phyloP scores from a whole-genome alignment of 1,140 invertebrate species.

The Pachyrhynchus sulphureomaculatus region DNA sequence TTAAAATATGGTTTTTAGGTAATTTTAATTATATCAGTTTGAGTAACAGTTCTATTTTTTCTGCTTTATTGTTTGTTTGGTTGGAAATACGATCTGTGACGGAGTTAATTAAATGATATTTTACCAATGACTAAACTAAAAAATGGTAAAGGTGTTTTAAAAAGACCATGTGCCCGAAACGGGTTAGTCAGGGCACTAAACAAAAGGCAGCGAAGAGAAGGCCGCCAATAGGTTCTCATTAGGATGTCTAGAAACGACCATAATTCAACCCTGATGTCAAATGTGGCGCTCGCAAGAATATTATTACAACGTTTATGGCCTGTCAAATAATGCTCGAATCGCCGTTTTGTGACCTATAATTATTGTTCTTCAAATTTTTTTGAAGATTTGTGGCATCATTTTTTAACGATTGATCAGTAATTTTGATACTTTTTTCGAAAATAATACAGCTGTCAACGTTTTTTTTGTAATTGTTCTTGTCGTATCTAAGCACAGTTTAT shows the following conservation, averaged over 20 bases:
- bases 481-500: too few species aligned
- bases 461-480: too few species aligned
- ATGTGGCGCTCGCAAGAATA: slow-evolving; percentile 38
- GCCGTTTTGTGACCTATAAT: slow-evolving; percentile 42
- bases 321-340: slow-evolving; percentile 38
- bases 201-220: slow-evolving; percentile 31
- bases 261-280: slow-evolving; percentile 46
- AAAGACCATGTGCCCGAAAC: slow-evolving; percentile 17
- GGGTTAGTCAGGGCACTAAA: slow-evolving; percentile 20
- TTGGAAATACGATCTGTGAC: neutral
- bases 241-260: slow-evolving; percentile 43
- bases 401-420: slow-evolving; percentile 14
- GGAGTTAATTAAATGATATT: slow-evolving; percentile 12
- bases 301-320: slow-evolving; percentile 46
- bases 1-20: too few species aligned
- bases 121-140: slow-evolving; percentile 15
- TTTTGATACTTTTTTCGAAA: neutral
- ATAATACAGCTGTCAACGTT: too few species aligned
- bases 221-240: slow-evolving; percentile 46
- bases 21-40: too few species aligned
- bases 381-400: slow-evolving; percentile 28
- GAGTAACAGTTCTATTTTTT: too few species aligned
- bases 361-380: slow-evolving; percentile 36
- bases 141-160: slow-evolving; percentile 27
- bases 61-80: too few species aligned